Percentiles rank a stretch among this genome's conserved stretches.
Evolutionary conservation across 2,797 vertebrate genomes (phyloP).

Genomic region (Platalea minor): DNA sequence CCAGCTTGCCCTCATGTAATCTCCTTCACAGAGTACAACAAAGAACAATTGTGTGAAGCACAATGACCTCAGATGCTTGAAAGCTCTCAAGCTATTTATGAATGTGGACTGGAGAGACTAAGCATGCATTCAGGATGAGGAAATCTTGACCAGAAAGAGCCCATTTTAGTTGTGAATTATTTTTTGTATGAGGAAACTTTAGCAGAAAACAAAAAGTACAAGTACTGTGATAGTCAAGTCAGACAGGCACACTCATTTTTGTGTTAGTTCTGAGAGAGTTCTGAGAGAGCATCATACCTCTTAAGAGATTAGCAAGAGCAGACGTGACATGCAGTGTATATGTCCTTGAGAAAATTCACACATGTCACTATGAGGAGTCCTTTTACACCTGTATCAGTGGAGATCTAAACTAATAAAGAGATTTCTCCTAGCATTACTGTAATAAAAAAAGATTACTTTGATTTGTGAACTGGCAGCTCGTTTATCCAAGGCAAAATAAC

Average conservation of each 20-base stretch:
- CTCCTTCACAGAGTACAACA: constrained; percentile 64
- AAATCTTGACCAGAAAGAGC: constrained; percentile 64
- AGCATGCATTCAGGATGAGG: constrained; percentile 67
- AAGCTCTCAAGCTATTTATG: constrained; percentile 72
- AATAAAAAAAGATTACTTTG: background rate
- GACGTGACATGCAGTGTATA: background rate
- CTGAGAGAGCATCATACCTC: background rate
- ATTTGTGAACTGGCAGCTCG: background rate
- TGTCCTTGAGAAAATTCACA: background rate
- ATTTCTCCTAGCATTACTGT: background rate
- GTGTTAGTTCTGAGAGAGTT: background rate
- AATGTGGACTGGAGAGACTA: constrained; percentile 44
- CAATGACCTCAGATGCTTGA: constrained; percentile 73
- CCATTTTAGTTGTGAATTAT: constrained; percentile 57
- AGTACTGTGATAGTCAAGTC: background rate
- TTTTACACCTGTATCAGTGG: background rate
- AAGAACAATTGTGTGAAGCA: constrained; percentile 83
- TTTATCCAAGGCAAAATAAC: background rate
- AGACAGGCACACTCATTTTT: background rate
- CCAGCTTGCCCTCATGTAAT: constrained; percentile 55
- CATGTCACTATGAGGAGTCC: background rate
- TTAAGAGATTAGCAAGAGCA: background rate
- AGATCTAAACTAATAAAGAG: background rate
- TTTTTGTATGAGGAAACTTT: constrained; percentile 48
- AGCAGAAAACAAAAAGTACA: constrained; percentile 4